Percentiles rank a stretch among this genome's conserved stretches.
phyloP scores from a whole-genome alignment of 2,888 invertebrate species.

The Brachycybe producta region DNA sequence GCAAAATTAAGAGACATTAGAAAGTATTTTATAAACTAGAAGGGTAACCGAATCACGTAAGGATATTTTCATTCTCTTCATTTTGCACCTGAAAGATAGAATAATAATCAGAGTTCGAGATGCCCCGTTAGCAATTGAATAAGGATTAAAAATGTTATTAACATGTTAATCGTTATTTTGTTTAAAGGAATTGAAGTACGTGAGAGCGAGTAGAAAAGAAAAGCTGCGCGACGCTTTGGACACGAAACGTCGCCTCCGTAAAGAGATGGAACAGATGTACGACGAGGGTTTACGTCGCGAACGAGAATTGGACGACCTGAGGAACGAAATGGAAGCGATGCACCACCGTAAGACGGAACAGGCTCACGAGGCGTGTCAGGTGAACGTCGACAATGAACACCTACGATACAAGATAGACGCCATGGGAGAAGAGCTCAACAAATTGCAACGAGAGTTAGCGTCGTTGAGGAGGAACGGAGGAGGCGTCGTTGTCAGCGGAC shows the following conservation, averaged over 20 bases:
- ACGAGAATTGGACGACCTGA: slow-evolving; percentile 7
- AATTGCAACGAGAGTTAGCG: slow-evolving; percentile 5
- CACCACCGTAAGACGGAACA: slow-evolving; percentile 6
- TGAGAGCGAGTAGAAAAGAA: slow-evolving; percentile 14
- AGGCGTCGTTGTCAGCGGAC: too few relatives aligned
- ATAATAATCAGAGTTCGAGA: too few relatives aligned
- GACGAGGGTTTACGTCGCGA: slow-evolving; percentile 9
- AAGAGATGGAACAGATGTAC: slow-evolving; percentile 17
- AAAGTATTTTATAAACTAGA: too few relatives aligned
- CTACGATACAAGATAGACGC: slow-evolving; percentile 13
- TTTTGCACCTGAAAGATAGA: too few relatives aligned
- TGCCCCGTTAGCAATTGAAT: too few relatives aligned
- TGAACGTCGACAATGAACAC: slow-evolving; percentile 14
- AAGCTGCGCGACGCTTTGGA: slow-evolving; percentile 17
- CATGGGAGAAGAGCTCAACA: slow-evolving; percentile 12
- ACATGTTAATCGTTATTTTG: background rate
- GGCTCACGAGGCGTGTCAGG: slow-evolving; percentile 8
- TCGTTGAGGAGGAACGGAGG: slow-evolving; percentile 5
- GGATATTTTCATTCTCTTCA: too few relatives aligned
- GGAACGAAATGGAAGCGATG: background rate
- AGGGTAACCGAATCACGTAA: too few relatives aligned
- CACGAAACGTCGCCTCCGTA: slow-evolving; percentile 16
- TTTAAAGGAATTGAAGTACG: slow-evolving; percentile 16
- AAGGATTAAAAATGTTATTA: too few relatives aligned
- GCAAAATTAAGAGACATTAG: too few relatives aligned